These are phyloP conservation scores for Athripsodes cinereus DNA, from an alignment of 2,888 invertebrate species.

Conservation along the genomic window DNA sequence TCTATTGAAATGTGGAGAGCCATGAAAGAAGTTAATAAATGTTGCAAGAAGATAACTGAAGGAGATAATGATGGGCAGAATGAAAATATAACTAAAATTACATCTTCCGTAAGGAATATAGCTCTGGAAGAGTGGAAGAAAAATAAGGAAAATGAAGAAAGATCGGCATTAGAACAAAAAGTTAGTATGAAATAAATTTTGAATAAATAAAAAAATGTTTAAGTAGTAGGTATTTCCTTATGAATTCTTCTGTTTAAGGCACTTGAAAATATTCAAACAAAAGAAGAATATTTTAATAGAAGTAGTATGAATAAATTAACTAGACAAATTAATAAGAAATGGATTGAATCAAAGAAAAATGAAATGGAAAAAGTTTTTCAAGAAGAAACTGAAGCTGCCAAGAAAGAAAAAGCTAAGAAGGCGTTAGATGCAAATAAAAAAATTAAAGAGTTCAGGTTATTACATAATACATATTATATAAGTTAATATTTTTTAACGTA, in stretches of 20 bases:
- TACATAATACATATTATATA: no score
- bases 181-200: background rate
- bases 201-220: no score
- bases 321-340: conserved; percentile 7
- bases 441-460: conserved; percentile 25
- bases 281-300: background rate
- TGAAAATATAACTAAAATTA: conserved; percentile 1
- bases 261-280: background rate
- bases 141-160: background rate
- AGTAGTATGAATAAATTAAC: background rate
- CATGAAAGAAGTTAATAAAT: conserved; percentile 14
- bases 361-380: conserved; percentile 8
- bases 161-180: background rate
- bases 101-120: background rate
- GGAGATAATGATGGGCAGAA: background rate
- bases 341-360: conserved; percentile 15
- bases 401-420: conserved; percentile 10
- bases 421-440: conserved; percentile 18
- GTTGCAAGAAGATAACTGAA: conserved; percentile 8
- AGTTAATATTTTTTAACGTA: no score
- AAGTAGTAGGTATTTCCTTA: no score
- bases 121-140: background rate
- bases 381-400: conserved; percentile 6
- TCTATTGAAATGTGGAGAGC: conserved; percentile 41
- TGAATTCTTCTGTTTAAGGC: background rate